Percentiles rank a stretch among this genome's conserved stretches.
These are phyloP conservation scores for Porphyrio hochstetteri DNA, from an alignment of 2,113 vertebrate species.

Conservation along the genomic window DNA sequence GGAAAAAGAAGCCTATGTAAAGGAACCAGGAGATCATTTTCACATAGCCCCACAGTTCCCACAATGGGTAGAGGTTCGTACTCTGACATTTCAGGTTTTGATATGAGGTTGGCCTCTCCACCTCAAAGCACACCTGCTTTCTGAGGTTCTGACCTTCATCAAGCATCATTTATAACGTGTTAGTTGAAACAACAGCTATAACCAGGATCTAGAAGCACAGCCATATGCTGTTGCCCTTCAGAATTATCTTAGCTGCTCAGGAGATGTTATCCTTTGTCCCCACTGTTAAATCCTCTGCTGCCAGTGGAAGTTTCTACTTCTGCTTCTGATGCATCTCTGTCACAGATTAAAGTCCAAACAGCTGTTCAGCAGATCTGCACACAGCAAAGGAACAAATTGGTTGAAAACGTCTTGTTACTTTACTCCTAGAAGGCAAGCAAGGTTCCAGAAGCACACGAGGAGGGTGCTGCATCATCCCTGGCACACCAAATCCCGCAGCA, in stretches of 20 bases:
- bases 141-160: not conserved
- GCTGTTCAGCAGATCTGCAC: not conserved
- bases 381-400: not conserved
- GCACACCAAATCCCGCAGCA: not conserved
- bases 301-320: not conserved
- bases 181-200: not conserved
- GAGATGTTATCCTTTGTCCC: not conserved
- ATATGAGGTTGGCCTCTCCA: not conserved
- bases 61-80: not conserved
- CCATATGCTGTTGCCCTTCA: not conserved
- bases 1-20: not conserved
- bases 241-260: not conserved
- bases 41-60: not conserved
- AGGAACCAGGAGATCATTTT: not conserved
- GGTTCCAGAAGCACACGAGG: not conserved
- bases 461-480: fast-evolving
- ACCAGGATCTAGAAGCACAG: not conserved
- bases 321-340: not conserved
- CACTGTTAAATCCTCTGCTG: not conserved
- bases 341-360: not conserved
- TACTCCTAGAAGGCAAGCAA: not conserved
- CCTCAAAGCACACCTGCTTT: not conserved
- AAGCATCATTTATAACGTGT: not conserved
- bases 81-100: not conserved
- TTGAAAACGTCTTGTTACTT: not conserved